These are phyloP conservation scores for Siderastrea siderea DNA, from an alignment of 92 coral and sea anemone genomes.

Conservation along the genomic window DNA sequence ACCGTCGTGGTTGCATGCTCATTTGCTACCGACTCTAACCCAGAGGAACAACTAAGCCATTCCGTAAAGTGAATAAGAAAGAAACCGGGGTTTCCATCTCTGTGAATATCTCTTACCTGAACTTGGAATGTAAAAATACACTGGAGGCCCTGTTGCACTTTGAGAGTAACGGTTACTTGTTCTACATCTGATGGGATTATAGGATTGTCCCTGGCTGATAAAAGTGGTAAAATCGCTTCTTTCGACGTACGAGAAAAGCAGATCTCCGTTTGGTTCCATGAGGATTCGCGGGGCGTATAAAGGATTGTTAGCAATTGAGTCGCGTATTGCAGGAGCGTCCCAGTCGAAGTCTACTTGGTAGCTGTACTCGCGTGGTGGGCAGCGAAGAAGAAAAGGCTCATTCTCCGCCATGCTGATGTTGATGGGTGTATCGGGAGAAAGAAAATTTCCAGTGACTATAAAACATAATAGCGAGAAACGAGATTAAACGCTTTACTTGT, in stretches of 20 bases:
- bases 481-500: too few relatives aligned
- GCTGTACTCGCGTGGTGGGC: conserved; percentile 55
- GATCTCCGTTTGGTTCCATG: conserved; percentile 61
- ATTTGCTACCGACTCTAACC: too few relatives aligned
- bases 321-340: not conserved
- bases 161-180: not conserved
- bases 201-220: not conserved
- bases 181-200: conserved; percentile 10
- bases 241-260: conserved; percentile 58
- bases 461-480: not conserved
- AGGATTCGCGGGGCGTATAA: conserved; percentile 49
- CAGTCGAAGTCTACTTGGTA: conserved; percentile 48
- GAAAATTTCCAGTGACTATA: conserved; percentile 51
- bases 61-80: too few relatives aligned
- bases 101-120: conserved; percentile 6
- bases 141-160: not conserved
- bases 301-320: not conserved
- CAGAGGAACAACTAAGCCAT: too few relatives aligned
- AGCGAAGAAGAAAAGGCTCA: conserved; percentile 27
- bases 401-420: conserved; percentile 32
- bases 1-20: too few relatives aligned
- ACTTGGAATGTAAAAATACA: conserved; percentile 5
- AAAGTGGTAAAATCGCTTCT: conserved; percentile 11
- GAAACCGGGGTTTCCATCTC: too few relatives aligned
- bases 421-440: conserved; percentile 17